Percentiles rank a stretch among this genome's conserved stretches.
These are phyloP conservation scores for Premnoplex brunnescens DNA, from an alignment of 2,797 vertebrate species.

Conservation along the genomic window DNA sequence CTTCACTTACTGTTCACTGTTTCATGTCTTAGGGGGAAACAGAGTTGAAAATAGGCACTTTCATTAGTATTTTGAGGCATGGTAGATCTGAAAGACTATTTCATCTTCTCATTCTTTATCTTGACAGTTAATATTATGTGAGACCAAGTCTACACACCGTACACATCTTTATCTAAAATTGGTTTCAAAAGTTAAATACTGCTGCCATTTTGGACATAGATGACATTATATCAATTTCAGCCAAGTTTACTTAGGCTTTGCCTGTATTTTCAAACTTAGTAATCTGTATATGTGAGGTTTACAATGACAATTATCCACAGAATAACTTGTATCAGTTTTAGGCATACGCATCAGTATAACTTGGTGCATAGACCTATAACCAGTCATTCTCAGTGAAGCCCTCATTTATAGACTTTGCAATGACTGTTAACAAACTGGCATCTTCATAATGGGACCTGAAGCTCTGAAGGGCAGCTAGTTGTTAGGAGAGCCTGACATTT, in stretches of 20 bases:
- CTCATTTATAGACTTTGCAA: neutral
- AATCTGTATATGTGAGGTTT: neutral
- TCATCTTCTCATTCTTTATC: neutral
- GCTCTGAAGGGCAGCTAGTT: neutral
- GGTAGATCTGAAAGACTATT: neutral
- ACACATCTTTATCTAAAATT: slow-evolving; percentile 22
- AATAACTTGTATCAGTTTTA: neutral
- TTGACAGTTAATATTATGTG: slow-evolving; percentile 6
- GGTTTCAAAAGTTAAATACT: neutral
- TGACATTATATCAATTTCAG: neutral
- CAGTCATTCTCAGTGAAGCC: neutral
- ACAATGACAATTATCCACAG: neutral
- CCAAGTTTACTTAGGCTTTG: neutral
- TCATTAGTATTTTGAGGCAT: neutral
- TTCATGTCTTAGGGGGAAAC: neutral
- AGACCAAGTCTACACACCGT: neutral
- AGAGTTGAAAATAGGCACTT: neutral
- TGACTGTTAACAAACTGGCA: neutral
- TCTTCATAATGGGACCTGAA: neutral
- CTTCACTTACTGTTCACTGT: neutral
- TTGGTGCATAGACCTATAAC: neutral
- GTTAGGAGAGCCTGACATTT: neutral
- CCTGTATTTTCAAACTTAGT: neutral
- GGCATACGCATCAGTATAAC: neutral
- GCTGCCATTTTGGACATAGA: neutral